These are phyloP conservation scores for Petrocephalus sullivani DNA, from an alignment of 2,797 vertebrate genomes.

Conservation along the genomic window DNA sequence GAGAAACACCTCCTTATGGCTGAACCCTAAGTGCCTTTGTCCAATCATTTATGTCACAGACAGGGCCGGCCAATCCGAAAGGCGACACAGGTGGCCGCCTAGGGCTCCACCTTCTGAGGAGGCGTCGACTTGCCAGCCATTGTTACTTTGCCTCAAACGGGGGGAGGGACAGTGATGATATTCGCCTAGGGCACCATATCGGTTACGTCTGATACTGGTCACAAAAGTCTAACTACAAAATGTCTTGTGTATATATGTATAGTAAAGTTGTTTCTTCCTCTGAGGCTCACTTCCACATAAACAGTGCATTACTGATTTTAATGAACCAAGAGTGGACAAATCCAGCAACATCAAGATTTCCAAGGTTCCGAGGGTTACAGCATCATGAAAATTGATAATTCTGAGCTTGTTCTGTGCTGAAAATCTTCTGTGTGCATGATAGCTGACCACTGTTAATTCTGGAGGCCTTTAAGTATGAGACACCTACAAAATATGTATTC, in stretches of 20 bases:
- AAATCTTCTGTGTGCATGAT: not conserved
- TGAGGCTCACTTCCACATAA: not conserved
- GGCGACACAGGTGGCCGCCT: not conserved
- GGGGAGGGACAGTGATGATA: not conserved
- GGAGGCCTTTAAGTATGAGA: not conserved
- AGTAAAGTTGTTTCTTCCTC: not conserved
- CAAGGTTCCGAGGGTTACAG: not conserved
- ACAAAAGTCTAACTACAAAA: not conserved
- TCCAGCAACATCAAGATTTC: not conserved
- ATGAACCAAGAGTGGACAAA: not conserved
- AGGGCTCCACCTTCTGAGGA: not conserved
- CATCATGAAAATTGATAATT: not conserved
- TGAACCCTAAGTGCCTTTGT: not conserved
- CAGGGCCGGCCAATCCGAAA: not conserved
- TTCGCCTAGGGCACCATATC: not conserved
- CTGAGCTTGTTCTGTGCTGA: not conserved
- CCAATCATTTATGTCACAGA: not conserved
- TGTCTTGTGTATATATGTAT: not conserved
- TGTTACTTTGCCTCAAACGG: not conserved
- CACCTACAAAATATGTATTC: not conserved
- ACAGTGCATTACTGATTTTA: not conserved
- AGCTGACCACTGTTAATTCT: not conserved
- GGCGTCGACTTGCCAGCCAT: not conserved
- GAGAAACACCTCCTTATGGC: not conserved
- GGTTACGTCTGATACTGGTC: not conserved